A percentile compares a stretch with the other conserved stretches of the same genome.
These are phyloP conservation scores for Aricia artaxerxes DNA, from an alignment of 2,888 invertebrate species.

Conservation along the genomic window DNA sequence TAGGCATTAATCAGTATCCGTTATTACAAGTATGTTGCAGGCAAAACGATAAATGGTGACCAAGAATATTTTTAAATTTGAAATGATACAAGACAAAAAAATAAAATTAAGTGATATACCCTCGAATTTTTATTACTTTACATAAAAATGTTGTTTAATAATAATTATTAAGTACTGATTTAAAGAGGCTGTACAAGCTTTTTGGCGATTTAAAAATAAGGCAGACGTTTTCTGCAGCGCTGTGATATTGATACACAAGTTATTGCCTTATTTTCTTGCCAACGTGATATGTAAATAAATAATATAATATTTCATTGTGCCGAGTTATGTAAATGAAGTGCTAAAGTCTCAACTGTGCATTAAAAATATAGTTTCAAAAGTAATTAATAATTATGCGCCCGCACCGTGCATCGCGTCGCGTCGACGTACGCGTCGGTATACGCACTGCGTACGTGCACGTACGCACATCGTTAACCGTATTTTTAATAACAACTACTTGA, in stretches of 20 bases:
- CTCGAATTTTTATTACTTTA: conserved; percentile 12
- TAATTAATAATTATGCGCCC: not conserved
- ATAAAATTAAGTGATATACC: conserved; percentile 6
- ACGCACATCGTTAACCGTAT: not conserved
- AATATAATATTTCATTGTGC: not conserved
- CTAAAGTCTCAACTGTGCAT: not conserved
- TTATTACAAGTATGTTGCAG: not conserved
- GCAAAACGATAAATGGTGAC: not conserved
- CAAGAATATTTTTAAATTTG: conserved; percentile 11
- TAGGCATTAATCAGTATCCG: not conserved
- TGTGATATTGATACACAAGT: conserved; percentile 58
- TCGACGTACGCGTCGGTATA: not conserved
- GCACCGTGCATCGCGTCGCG: not conserved
- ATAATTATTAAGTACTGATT: not conserved
- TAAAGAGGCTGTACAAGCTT: conserved; percentile 11
- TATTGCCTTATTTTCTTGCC: conserved; percentile 49
- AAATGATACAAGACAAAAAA: not conserved
- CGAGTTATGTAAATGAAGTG: not conserved
- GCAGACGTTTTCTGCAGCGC: conserved; percentile 39
- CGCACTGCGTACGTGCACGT: not conserved
- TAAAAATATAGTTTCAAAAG: not conserved
- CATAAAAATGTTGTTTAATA: conserved; percentile 2
- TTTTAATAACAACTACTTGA: not conserved
- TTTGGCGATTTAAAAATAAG: conserved; percentile 21
- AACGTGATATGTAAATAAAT: conserved; percentile 14